Percentiles rank a stretch among this genome's conserved stretches.
These are phyloP conservation scores for Atherinosoma microstoma DNA, from an alignment of 2,797 vertebrate species.

Conservation along the genomic window DNA sequence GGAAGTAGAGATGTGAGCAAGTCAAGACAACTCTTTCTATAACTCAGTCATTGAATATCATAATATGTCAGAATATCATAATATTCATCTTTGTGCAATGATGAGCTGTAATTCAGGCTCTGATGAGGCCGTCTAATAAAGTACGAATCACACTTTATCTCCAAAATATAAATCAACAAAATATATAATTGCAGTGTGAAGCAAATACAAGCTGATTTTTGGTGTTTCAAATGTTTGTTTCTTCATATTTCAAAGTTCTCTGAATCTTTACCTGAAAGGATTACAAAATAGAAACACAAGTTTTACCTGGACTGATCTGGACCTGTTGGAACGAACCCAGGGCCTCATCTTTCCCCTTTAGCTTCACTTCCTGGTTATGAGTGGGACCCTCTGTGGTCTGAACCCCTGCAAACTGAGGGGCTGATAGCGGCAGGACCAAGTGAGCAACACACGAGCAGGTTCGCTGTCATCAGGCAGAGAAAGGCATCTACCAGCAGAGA, in stretches of 20 bases:
- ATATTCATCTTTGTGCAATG: neutral
- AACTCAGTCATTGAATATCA: too few relatives aligned
- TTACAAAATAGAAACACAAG: neutral
- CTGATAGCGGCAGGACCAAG: neutral
- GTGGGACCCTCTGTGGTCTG: slow-evolving; percentile 18
- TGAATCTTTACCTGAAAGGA: neutral
- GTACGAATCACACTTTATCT: neutral
- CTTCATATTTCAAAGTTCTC: neutral
- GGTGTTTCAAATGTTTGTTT: too few relatives aligned
- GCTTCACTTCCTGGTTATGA: slow-evolving; percentile 30
- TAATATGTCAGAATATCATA: too few relatives aligned
- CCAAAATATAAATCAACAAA: too few relatives aligned
- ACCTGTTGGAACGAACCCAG: slow-evolving; percentile 73
- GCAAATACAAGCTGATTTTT: neutral
- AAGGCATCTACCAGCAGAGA: neutral
- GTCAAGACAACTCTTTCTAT: neutral
- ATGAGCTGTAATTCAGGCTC: neutral
- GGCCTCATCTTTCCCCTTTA: slow-evolving; percentile 67
- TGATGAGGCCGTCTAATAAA: neutral
- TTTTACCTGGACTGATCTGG: slow-evolving; percentile 76
- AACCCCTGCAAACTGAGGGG: slow-evolving; percentile 8
- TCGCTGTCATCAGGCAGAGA: slow-evolving; percentile 26
- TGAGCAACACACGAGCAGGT: neutral
- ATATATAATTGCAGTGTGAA: neutral
- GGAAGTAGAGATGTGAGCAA: neutral